These are phyloP conservation scores for Diadema setosum DNA, from an alignment of 35 echinoderm and acorn worm species.

Conservation along the genomic window DNA sequence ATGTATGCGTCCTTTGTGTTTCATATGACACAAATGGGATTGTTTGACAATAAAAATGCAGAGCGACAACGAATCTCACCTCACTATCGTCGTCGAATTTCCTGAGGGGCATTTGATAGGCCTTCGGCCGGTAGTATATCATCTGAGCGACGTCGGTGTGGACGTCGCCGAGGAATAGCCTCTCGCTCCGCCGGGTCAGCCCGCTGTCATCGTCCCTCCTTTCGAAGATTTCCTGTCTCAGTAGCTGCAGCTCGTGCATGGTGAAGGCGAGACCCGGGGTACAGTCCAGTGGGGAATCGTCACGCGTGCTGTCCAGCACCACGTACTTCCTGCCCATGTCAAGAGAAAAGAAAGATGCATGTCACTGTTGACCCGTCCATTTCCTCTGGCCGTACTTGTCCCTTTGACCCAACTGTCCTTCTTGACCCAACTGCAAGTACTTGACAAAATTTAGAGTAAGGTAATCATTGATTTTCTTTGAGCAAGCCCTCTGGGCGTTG, in stretches of 20 bases:
- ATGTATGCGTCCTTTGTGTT: no score
- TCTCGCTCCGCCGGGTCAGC: background rate
- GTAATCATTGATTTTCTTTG: no score
- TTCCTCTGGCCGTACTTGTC: no score
- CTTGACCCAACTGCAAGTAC: no score
- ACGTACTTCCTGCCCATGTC: slow-evolving; percentile 27
- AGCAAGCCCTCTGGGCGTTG: no score
- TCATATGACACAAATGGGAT: no score
- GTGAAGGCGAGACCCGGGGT: slow-evolving; percentile 51
- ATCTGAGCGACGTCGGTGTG: slow-evolving; percentile 27
- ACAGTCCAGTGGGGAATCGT: slow-evolving; percentile 45
- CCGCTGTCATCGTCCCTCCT: slow-evolving; percentile 7
- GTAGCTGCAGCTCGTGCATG: slow-evolving; percentile 80
- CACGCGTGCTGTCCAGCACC: slow-evolving; percentile 46
- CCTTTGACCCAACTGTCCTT: no score
- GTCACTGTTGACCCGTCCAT: no score
- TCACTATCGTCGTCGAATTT: slow-evolving; percentile 37
- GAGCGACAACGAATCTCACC: background rate
- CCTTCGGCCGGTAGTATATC: slow-evolving; percentile 55
- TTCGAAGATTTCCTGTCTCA: slow-evolving; percentile 53
- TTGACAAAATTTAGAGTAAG: no score
- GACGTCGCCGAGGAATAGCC: slow-evolving; percentile 67
- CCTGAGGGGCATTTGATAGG: slow-evolving; percentile 69
- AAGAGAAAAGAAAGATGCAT: no score
- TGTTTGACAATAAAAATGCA: no score